Evolutionary conservation across 2,113 vertebrate genomes (phyloP).

Genomic region (Anhinga rufa): DNA sequence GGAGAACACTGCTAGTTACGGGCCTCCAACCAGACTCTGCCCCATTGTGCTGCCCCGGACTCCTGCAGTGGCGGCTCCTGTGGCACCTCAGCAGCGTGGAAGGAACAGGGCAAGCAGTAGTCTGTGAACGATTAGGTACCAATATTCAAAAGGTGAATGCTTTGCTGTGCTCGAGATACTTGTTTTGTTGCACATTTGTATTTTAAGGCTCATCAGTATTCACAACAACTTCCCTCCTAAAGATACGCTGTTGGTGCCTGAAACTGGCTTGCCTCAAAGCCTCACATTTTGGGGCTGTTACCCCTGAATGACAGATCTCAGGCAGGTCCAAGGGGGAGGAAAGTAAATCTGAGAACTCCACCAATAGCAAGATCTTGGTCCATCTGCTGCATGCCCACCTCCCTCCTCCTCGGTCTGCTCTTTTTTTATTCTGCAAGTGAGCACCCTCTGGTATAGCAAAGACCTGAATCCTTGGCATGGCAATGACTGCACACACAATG

Average conservation of each 20-base stretch:
- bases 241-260: rapidly evolving
- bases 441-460: background rate
- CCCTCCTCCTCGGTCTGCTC: background rate
- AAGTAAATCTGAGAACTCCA: background rate
- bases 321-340: background rate
- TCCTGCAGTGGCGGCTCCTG: background rate
- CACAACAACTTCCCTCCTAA: background rate
- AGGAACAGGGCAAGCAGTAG: background rate
- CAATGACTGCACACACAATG: no score
- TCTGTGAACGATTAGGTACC: background rate
- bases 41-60: no score
- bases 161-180: background rate
- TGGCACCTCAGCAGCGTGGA: background rate
- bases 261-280: background rate
- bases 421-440: background rate
- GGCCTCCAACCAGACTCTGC: no score
- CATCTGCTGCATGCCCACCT: background rate
- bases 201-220: background rate
- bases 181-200: no score
- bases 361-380: background rate
- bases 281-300: background rate
- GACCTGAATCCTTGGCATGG: background rate
- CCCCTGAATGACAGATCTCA: background rate
- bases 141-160: background rate
- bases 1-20: no score